Base-by-base conservation (phyloP, 2,888 invertebrate genomes). In the Tholera decimalis region DNA sequence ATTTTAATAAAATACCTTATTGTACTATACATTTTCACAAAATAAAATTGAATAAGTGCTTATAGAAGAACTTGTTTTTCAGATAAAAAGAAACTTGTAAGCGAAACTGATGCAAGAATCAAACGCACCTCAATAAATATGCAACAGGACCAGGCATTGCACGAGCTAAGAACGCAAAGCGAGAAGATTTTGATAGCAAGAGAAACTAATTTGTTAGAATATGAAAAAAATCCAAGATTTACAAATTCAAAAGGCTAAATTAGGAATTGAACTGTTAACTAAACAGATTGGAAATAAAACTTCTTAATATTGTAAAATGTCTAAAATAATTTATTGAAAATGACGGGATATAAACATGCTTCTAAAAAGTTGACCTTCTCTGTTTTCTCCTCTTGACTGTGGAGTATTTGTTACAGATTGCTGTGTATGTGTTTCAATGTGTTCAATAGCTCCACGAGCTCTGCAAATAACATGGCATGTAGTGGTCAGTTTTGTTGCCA, bases 401-500 rank as follows among this genome's bases (percentile, higher is more conserved):
- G 39, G 39, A 39, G 18, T 39, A 39, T 49, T 30, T 49, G 30
- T 49, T 49, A 39, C 18, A n/a, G 49, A 3, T 30, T 30, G 30
- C 18, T 13, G 49, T 20, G 13, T 13, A 30, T 13, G 13, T 49
- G 1, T 22, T 22, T 33, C 33, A 50, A 50, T 8, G 18, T 39
- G 18, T 39, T 18, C 15, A 50, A 35, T 20, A 33, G 30, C 30
- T 9, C 30, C 30, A 30, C 30, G 49, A 33, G 33, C 18, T 20
- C 49, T 20, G 6, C 30, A 49, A 46, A 46, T 46, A 46, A 46
- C 28, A 49, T 49, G 49, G 30, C 49, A 49, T n/a, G 46, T 49
- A n/a, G 49, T 49, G 6, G 49, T 49, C 49, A 49, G 20, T 18
- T 30, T 49, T 49, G 49, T 49, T 49, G 30, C 49, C 49, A 49